Conservation (phyloP, 1,140 invertebrate species). For the Parasteatoda tepidariorum region DNA sequence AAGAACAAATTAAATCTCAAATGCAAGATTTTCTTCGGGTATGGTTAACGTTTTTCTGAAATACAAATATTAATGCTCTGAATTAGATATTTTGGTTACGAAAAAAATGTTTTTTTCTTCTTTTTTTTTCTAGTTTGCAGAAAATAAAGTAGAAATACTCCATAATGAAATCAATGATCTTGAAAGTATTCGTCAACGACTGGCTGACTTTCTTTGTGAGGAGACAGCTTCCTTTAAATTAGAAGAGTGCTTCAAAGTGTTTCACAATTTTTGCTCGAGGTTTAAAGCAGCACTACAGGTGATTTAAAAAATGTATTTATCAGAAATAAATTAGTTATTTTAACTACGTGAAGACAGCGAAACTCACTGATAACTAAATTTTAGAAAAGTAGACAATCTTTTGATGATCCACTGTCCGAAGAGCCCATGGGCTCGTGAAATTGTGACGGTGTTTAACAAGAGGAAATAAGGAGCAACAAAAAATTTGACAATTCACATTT, state of each 20-base stretch:
- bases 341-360: too few species aligned
- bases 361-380: too few species aligned
- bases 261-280: conserved; percentile 82
- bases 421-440: too few species aligned
- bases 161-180: conserved; percentile 72
- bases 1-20: conserved; percentile 37
- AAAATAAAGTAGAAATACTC: conserved; percentile 35
- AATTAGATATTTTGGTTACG: neutral
- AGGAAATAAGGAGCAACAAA: too few species aligned
- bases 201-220: conserved; percentile 96
- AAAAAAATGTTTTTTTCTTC: neutral
- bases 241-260: conserved; percentile 94
- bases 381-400: too few species aligned
- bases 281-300: conserved; percentile 68
- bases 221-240: conserved; percentile 89
- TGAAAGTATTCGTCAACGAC: conserved; percentile 79
- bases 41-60: neutral
- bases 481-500: too few species aligned
- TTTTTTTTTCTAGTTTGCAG: conserved; percentile 34
- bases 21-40: conserved; percentile 59
- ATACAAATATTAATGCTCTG: neutral
- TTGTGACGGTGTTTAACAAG: too few species aligned
- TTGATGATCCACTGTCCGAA: too few species aligned
- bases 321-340: too few species aligned
- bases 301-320: too few species aligned